phyloP scores from a whole-genome alignment of 2,888 invertebrate genomes.

The Chymomyza caudatula region DNA sequence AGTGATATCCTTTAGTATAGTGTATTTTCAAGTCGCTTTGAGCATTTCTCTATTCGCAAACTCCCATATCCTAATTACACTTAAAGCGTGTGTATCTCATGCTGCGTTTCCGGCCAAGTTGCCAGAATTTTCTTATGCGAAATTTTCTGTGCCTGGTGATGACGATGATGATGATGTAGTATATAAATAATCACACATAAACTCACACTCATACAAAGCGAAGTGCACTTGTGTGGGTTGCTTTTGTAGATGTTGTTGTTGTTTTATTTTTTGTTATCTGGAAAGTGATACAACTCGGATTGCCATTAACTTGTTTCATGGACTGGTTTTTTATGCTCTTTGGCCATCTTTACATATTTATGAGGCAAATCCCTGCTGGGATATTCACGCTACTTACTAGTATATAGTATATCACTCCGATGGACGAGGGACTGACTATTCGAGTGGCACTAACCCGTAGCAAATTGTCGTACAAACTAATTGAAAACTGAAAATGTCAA shows the following conservation, averaged over 20 bases:
- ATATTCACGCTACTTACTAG: background rate
- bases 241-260: conserved; percentile 12
- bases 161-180: background rate
- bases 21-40: background rate
- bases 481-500: conserved; percentile 65
- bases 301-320: conserved; percentile 29
- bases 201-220: background rate
- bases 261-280: conserved; percentile 43
- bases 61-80: conserved; percentile 41
- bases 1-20: background rate
- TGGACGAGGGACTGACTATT: background rate
- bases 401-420: background rate
- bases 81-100: conserved; percentile 27
- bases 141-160: conserved; percentile 12
- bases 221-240: background rate
- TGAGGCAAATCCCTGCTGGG: conserved; percentile 21
- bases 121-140: conserved; percentile 21
- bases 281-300: background rate
- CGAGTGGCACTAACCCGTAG: background rate
- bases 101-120: conserved; percentile 46
- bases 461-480: conserved; percentile 39
- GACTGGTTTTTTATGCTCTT: conserved; percentile 38
- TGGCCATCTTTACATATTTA: conserved; percentile 56
- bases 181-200: background rate
- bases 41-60: background rate